Conservation (phyloP, 1,140 invertebrate species). For the Araneus ventricosus region DNA sequence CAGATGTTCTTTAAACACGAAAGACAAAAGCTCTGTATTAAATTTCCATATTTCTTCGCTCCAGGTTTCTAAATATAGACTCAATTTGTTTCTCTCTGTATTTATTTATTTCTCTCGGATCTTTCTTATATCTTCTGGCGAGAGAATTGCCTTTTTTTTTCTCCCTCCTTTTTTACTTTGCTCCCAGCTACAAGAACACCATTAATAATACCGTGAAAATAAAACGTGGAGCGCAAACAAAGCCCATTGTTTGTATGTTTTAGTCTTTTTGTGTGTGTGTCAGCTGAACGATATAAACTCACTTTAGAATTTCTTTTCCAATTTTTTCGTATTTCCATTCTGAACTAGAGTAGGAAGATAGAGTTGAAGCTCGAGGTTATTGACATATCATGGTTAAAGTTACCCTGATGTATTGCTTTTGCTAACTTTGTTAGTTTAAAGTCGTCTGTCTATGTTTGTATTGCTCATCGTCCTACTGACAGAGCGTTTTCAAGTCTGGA, state of each 20-base stretch:
- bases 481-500: not conserved
- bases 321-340: not conserved
- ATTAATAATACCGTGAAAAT: conserved; percentile 64
- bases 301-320: not conserved
- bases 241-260: conserved; percentile 55
- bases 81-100: conserved; percentile 43
- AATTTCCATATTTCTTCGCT: conserved; percentile 69
- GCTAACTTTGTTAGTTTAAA: conserved; percentile 19
- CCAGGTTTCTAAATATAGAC: conserved; percentile 59
- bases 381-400: conserved; percentile 25
- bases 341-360: conserved; percentile 23
- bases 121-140: conserved; percentile 34
- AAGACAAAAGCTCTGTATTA: conserved; percentile 48
- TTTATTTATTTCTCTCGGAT: conserved; percentile 35
- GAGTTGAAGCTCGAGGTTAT: not conserved
- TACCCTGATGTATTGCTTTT: not conserved
- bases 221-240: conserved; percentile 61
- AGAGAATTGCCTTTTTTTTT: conserved; percentile 15
- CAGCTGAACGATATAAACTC: conserved; percentile 50
- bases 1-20: conserved; percentile 28
- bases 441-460: not conserved
- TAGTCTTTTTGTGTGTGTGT: conserved; percentile 37
- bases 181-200: conserved; percentile 17
- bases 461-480: not conserved
- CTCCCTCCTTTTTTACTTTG: not conserved